These are phyloP conservation scores for Psilopogon haemacephalus DNA, from an alignment of 2,113 vertebrate species.

Conservation along the genomic window DNA sequence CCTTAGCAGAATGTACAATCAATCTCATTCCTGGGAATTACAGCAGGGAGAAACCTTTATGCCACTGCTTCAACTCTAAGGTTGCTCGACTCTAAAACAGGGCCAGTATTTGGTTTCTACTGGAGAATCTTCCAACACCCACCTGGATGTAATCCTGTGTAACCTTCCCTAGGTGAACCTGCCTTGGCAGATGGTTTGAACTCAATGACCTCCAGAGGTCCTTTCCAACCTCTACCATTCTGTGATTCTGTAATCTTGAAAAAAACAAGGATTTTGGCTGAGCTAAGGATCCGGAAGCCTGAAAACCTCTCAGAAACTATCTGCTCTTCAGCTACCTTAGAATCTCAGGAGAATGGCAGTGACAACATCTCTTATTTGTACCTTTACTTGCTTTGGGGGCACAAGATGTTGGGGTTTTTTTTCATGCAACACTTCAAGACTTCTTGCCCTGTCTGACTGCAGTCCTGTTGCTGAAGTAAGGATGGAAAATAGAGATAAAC, in stretches of 20 bases:
- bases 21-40: neutral
- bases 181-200: too few relatives aligned
- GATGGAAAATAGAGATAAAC: neutral
- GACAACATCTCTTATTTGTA: neutral
- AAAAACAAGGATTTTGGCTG: neutral
- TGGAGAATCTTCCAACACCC: neutral
- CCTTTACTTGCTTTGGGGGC: neutral
- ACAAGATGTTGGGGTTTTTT: neutral
- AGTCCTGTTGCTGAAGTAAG: neutral
- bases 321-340: neutral
- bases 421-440: neutral
- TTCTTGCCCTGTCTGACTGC: neutral
- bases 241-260: neutral
- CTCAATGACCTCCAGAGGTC: too few relatives aligned
- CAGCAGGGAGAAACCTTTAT: neutral
- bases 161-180: too few relatives aligned
- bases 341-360: neutral
- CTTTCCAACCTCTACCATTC: too few relatives aligned
- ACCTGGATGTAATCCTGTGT: too few relatives aligned
- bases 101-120: neutral
- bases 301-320: neutral
- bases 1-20: neutral
- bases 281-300: neutral
- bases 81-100: neutral
- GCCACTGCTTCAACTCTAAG: neutral